phyloP scores from a whole-genome alignment of 2,888 invertebrate species.

The Agrochola macilenta region DNA sequence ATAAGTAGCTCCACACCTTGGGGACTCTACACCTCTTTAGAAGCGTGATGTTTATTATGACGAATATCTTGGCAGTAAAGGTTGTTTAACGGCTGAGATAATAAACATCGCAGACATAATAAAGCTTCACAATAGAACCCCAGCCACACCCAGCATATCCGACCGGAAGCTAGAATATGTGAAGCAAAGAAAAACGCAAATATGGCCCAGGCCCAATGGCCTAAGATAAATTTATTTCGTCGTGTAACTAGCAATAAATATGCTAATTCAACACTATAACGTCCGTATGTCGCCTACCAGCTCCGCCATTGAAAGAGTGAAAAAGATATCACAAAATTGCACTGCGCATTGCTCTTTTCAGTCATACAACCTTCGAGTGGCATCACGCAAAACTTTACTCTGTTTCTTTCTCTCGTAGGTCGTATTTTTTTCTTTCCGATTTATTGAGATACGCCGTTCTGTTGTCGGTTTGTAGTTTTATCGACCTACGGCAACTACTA shows the following conservation, averaged over 20 bases:
- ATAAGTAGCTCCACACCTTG: slow-evolving; percentile 20
- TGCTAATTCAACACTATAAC: slow-evolving; percentile 90
- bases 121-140: slow-evolving; percentile 29
- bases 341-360: slow-evolving; percentile 90
- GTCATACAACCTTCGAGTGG: slow-evolving; percentile 83
- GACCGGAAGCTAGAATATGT: slow-evolving; percentile 78
- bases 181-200: slow-evolving; percentile 75
- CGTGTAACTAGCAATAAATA: slow-evolving; percentile 90
- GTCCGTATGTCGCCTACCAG: slow-evolving; percentile 89
- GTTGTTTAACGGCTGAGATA: background rate
- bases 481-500: slow-evolving; percentile 91
- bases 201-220: slow-evolving; percentile 82
- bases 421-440: slow-evolving; percentile 82
- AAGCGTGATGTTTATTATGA: slow-evolving; percentile 21
- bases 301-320: slow-evolving; percentile 87
- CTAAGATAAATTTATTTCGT: slow-evolving; percentile 88
- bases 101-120: slow-evolving; percentile 33
- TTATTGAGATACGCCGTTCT: slow-evolving; percentile 85
- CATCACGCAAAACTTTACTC: slow-evolving; percentile 83
- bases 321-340: slow-evolving; percentile 90
- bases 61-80: slow-evolving; percentile 13
- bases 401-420: slow-evolving; percentile 83
- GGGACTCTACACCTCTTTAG: slow-evolving; percentile 29
- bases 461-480: slow-evolving; percentile 84
- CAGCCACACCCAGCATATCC: slow-evolving; percentile 70